phyloP scores from a whole-genome alignment of 1,140 invertebrate species.

The Panulirus ornatus region DNA sequence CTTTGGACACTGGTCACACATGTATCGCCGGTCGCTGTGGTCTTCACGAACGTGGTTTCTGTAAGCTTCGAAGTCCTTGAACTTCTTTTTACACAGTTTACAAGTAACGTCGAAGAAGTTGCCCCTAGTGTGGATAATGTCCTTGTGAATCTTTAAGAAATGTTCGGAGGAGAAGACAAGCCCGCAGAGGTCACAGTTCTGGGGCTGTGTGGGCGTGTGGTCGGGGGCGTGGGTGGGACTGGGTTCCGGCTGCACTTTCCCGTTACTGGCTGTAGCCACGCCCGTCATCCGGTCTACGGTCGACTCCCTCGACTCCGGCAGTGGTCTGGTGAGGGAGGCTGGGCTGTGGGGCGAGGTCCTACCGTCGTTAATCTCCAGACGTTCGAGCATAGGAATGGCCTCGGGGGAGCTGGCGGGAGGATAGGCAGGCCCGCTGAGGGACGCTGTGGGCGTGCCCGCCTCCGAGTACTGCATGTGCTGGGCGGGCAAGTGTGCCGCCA shows the following conservation, averaged over 20 bases:
- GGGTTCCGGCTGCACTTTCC: not conserved
- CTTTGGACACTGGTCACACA: constrained; percentile 74
- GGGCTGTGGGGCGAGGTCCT: constrained; percentile 43
- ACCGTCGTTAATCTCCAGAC: constrained; percentile 68
- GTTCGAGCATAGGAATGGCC: constrained; percentile 63
- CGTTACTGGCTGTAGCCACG: not conserved
- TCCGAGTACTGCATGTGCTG: constrained; percentile 31
- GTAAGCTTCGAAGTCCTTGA: constrained; percentile 70
- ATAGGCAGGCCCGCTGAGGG: constrained; percentile 5
- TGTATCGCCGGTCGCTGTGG: constrained; percentile 71
- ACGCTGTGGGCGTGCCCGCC: not conserved
- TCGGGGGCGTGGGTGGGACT: not conserved
- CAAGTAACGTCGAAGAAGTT: constrained; percentile 71
- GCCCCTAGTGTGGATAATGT: constrained; percentile 72
- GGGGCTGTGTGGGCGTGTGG: constrained; percentile 17
- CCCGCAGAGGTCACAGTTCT: constrained; percentile 72
- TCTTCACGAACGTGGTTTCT: constrained; percentile 67
- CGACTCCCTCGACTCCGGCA: constrained; percentile 1
- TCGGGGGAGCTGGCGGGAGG: constrained; percentile 58
- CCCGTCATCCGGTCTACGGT: not conserved
- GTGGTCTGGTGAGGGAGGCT: not conserved
- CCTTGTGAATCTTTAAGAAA: constrained; percentile 72
- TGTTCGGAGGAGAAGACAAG: constrained; percentile 72
- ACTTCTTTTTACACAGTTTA: constrained; percentile 71
- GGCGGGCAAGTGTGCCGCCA: constrained; percentile 52